Evolutionary conservation across 92 coral and sea anemone genomes (phyloP).

Genomic region (Heliopora coerulea): DNA sequence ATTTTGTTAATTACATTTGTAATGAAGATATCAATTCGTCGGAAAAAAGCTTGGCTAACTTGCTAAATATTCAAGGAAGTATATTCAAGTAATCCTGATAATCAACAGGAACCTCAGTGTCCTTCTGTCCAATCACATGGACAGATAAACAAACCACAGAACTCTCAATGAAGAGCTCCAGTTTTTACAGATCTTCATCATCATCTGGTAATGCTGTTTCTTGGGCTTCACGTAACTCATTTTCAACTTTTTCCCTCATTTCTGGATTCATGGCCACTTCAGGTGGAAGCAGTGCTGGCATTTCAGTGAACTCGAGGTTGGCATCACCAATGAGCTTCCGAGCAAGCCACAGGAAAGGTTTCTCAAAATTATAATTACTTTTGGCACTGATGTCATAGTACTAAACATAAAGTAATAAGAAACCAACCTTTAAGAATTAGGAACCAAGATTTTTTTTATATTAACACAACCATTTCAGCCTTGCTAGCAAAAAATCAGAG

Average conservation of each 20-base stretch:
- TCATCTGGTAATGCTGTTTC: slow-evolving; percentile 92
- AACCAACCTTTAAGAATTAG: neutral
- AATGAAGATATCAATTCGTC: neutral
- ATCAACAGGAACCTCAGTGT: neutral
- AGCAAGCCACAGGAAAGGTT: slow-evolving; percentile 96
- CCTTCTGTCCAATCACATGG: no score
- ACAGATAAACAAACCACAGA: no score
- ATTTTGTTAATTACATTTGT: neutral
- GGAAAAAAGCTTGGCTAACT: neutral
- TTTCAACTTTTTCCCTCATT: slow-evolving; percentile 63
- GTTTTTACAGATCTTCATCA: slow-evolving; percentile 57
- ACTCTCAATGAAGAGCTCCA: neutral
- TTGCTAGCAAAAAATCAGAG: no score
- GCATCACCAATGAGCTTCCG: slow-evolving; percentile 89
- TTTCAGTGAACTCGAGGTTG: slow-evolving; percentile 86
- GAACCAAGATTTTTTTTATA: no score
- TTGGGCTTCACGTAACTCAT: slow-evolving; percentile 78
- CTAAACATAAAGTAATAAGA: slow-evolving; percentile 55
- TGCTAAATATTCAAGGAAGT: neutral
- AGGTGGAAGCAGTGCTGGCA: slow-evolving; percentile 98
- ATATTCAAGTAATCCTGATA: neutral
- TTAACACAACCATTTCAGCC: no score
- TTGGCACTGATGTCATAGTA: slow-evolving; percentile 98
- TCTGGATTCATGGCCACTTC: slow-evolving; percentile 60
- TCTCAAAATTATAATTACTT: slow-evolving; percentile 98